Base-by-base conservation (phyloP, 1,140 invertebrate species). In the Drosophila seguyi region DNA sequence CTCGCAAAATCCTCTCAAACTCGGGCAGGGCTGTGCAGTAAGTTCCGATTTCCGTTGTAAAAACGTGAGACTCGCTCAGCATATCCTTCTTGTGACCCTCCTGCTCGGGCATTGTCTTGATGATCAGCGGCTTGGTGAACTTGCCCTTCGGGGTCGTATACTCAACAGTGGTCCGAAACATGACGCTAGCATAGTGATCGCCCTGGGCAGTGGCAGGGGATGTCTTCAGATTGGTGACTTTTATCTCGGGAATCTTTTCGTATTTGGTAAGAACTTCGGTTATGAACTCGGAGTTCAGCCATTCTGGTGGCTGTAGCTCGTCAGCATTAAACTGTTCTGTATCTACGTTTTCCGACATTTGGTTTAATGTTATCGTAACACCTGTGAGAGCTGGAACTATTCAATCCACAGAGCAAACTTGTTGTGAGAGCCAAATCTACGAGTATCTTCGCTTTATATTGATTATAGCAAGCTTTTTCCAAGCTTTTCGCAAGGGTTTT, bases 111-210 rank as follows among this genome's bases (percentile, higher is more conserved):
- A 91, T 74, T 0, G 84, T 91, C 38, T 91, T 91, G 2, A 91
- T 52, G 2, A 91, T 83, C 39, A 91, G 31, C 1, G 88, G 56
- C 31, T 76, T 79, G 5, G 29, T 41, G 27, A 22, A 42, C 8
- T n/a, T 45, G 22, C 29, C 41, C 20, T 50, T 62, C 0, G 14
- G 0, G 0, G 18, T 48, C 0, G 48, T 55, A 22, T 72, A 85
- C 22, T 74, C 50, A 14, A 69, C 68, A 3, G 0, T 20, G 10
- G 60, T 47, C 0, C 87, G 81, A 14, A 91, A 91, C 81, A 91
- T 91, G 3, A 91, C 36, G 50, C 90, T 91, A 3, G 84, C 90
- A 88, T 86, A 91, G 48, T 91, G 90, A 90, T 91, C 90, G 3
- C 87, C 90, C 31, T 86, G 81, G 16, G 74, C 71, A 38, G 53